A percentile compares a stretch with the other conserved stretches of the same genome.
phyloP scores from a whole-genome alignment of 2,888 invertebrate species.

The Drosophila hamatofila region DNA sequence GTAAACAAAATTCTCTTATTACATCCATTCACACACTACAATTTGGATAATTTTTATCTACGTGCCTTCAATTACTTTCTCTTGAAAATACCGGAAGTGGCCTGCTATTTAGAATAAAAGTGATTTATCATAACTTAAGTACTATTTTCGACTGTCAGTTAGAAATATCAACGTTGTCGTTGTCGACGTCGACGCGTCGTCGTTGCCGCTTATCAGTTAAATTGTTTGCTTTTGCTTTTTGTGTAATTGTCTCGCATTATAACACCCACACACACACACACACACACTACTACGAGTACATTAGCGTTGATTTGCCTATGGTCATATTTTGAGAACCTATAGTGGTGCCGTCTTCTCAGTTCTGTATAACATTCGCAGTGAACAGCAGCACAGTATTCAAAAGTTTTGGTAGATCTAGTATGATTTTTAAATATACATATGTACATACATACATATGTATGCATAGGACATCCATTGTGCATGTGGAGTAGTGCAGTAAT shows the following conservation, averaged over 20 bases:
- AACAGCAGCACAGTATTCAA: background rate
- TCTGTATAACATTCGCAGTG: background rate
- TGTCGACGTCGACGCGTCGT: constrained; percentile 1
- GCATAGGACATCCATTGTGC: background rate
- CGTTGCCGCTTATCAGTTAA: constrained; percentile 45
- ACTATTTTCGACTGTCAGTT: constrained; percentile 15
- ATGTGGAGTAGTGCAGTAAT: background rate
- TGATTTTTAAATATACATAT: background rate
- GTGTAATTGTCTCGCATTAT: constrained; percentile 25
- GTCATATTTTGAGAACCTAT: background rate
- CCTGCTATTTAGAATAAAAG: background rate
- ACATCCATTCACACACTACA: background rate
- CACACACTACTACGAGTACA: background rate
- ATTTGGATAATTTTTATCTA: constrained; percentile 3
- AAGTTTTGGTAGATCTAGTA: background rate
- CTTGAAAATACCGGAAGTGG: constrained; percentile 35
- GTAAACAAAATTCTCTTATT: background rate
- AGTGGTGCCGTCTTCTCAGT: constrained; percentile 19
- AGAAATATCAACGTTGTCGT: constrained; percentile 14
- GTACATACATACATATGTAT: too few species aligned
- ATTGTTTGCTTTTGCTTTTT: constrained; percentile 47
- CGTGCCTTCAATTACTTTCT: constrained; percentile 13
- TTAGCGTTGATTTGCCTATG: background rate
- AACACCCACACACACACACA: constrained; percentile 14
- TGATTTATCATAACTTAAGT: constrained; percentile 33